Base-by-base conservation (phyloP, 2,113 vertebrate species). In the Bolborhynchus lineola region DNA sequence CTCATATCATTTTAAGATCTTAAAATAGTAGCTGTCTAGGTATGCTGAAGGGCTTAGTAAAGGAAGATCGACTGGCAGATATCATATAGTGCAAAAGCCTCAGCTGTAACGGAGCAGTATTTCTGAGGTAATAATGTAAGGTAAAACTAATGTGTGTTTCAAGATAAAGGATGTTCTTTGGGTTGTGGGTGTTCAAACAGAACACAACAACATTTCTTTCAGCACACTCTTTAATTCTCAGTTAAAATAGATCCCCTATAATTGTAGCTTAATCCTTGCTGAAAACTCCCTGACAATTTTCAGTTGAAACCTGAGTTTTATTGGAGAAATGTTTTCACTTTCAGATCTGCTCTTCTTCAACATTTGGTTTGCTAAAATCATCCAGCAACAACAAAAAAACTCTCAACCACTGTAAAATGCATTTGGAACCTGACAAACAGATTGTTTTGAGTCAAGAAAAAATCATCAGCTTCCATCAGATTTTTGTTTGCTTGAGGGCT, bases 161-260 rank as follows among this genome's bases (percentile, higher is more conserved):
- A 6, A 90, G 92, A 88, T 83, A 70, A 93, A 94, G 55, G 92
- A 67, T 91, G 92, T 88, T 93, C 93, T 82, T 37, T 1, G 23
- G 83, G 75, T 85, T 69, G 95, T 96, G 88, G 95, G 90, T 96
- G 95, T 96, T 96, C 76, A 90, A 90, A 90, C 79, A 86, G 88
- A 95, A 67, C 92, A 90, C 94, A 93, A 78, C 93, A 95, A 78
- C 72, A 82, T 75, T 88, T 42, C 90, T 50, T 86, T 92, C 90
- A 75, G 65, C 60, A 4, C n/a, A 1, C 33, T 60, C 49, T 59
- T 94, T 94, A 93, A 90, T 88, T 81, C 92, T 25, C 86, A 24
- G 62, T 46, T 92, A 82, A 81, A 93, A 91, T 64, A 94, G 95
- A 86, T 71, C 69, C 65, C 0, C 1, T 84, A 14, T 93, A 96